phyloP scores from a whole-genome alignment of 2,797 vertebrate species.

The Pipistrellus pipistrellus region DNA sequence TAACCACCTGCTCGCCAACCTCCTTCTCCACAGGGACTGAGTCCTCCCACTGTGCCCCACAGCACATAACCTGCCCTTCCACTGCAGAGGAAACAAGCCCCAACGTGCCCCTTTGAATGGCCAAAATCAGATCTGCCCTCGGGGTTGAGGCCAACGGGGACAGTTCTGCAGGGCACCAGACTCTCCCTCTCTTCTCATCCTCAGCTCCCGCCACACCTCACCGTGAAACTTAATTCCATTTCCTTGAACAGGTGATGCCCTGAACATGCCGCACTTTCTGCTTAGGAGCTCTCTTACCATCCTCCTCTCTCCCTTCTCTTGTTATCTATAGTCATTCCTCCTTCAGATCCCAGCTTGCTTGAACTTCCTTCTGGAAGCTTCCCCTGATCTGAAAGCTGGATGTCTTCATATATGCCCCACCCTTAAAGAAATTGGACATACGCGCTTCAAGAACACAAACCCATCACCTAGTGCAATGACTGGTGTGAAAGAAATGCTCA shows the following conservation, averaged over 20 bases:
- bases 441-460: neutral
- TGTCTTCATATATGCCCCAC: neutral
- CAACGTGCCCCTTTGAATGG: accelerated
- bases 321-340: neutral
- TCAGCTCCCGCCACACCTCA: neutral
- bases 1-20: neutral
- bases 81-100: neutral
- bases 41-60: neutral
- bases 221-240: neutral
- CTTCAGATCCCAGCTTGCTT: neutral
- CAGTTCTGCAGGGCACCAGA: neutral
- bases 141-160: neutral
- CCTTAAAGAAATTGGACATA: neutral
- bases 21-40: neutral
- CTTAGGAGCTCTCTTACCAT: neutral
- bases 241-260: neutral
- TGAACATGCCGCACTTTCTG: neutral
- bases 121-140: neutral
- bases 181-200: neutral
- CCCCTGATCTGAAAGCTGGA: neutral
- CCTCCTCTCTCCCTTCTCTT: neutral
- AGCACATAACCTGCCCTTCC: neutral
- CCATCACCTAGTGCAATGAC: neutral
- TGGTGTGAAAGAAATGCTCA: neutral
- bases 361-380: conserved; percentile 28